Percentiles rank a stretch among this genome's conserved stretches.
Conservation (phyloP, 2,888 invertebrate genomes). For the Ichneumon xanthorius region DNA sequence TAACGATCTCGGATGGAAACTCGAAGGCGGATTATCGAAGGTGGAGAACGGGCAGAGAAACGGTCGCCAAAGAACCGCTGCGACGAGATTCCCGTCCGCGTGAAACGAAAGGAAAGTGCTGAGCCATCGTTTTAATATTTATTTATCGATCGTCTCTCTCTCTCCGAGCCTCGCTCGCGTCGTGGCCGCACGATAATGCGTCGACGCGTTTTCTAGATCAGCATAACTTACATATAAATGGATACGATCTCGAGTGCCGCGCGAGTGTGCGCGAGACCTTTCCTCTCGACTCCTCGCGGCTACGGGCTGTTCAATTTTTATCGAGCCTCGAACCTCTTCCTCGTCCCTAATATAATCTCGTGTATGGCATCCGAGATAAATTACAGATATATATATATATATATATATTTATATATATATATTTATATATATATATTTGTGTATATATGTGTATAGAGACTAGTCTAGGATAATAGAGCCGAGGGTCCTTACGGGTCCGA, state of each 20-base stretch:
- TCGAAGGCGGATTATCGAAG: conserved; percentile 58
- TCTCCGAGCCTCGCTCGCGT: neutral
- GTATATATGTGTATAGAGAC: neutral
- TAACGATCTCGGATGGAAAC: conserved; percentile 35
- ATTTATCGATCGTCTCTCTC: conserved; percentile 70
- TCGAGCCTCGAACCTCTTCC: neutral
- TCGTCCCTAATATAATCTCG: conserved; percentile 25
- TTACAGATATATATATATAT: neutral
- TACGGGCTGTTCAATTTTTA: conserved; percentile 35
- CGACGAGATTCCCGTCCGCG: conserved; percentile 42
- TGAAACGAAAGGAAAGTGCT: conserved; percentile 71
- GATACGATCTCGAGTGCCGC: conserved; percentile 32
- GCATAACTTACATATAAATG: conserved; percentile 70
- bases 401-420: no score
- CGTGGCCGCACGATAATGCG: conserved; percentile 62
- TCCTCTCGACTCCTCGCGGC: conserved; percentile 2
- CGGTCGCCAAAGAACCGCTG: conserved; percentile 26
- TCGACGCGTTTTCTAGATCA: conserved; percentile 72
- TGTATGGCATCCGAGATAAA: conserved; percentile 15
- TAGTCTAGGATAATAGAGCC: neutral
- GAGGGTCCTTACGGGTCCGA: conserved; percentile 7
- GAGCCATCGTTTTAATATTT: conserved; percentile 76
- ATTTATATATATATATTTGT: no score
- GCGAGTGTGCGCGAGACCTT: neutral
- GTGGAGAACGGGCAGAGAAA: conserved; percentile 50